These are phyloP conservation scores for Beroe forskalii DNA, from an alignment of 37 sponge, comb jelly and placozoan species.

Conservation along the genomic window DNA sequence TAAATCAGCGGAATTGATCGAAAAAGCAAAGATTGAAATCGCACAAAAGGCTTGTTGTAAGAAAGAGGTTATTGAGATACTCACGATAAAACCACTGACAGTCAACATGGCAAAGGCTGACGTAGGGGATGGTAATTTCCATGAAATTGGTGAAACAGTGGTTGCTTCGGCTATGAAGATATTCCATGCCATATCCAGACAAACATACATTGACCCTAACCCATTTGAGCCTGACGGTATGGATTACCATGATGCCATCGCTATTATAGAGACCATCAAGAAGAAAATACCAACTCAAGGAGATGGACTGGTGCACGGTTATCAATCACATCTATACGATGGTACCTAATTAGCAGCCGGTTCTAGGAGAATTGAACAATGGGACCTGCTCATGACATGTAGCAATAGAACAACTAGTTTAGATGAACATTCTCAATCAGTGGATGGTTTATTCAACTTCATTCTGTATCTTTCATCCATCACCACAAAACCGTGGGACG, in stretches of 20 bases:
- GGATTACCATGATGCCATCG: slow-evolving; percentile 29
- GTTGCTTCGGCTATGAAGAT: neutral
- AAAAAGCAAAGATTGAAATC: neutral
- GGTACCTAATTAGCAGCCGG: slow-evolving; percentile 54
- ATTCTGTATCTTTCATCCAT: no score
- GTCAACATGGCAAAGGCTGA: neutral
- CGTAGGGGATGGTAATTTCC: neutral
- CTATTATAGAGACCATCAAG: neutral
- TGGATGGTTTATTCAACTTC: no score
- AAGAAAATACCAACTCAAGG: slow-evolving; percentile 34
- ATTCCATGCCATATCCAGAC: neutral
- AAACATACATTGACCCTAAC: slow-evolving; percentile 56
- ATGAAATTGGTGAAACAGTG: neutral
- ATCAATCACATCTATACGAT: slow-evolving; percentile 54
- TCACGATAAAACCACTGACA: neutral
- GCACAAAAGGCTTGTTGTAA: slow-evolving; percentile 25
- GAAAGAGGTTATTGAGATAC: neutral
- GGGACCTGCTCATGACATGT: no score
- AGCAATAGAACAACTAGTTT: no score
- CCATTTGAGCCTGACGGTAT: slow-evolving; percentile 59
- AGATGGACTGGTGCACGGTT: slow-evolving; percentile 17
- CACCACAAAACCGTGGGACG: no score
- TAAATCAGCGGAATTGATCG: neutral
- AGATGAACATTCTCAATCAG: no score
- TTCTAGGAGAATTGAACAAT: no score